Base-by-base conservation (phyloP, 92 coral and sea anemone species). In the Epizoanthus scotinus region DNA sequence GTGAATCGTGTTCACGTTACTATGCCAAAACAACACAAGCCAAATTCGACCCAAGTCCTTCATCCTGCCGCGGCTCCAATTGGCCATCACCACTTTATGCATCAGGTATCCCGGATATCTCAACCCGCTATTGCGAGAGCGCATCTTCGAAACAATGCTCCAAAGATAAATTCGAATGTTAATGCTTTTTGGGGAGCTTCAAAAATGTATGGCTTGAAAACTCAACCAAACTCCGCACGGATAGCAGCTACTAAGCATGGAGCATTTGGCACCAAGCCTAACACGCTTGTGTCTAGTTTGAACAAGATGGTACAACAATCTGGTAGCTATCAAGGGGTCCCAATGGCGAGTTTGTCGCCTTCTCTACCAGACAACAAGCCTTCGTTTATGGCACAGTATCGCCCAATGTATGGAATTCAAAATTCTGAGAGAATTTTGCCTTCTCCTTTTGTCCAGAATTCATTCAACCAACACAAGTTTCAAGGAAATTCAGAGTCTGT, bases 81-180 rank as follows among this genome's bases (percentile, higher is more conserved):
- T 8, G 81, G 54, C 22, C 68, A 36, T 13, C 68, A 59, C 31
- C 63, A 58, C 61, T 75, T 29, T 20, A 59, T 59, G 7, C 67
- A 75, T 38, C 67, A 75, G 54, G 17, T 58, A 7, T 19, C 24
- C 17, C 17, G 21, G 22, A 40, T 15, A 6, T 57, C 66, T 58
- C 81, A 59, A 17, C 68, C 68, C 40, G 55, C 81, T 21, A 59
- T 59, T n/a, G 56, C 81, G 7, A 75, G 81, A 26, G 44, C 15
- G 12, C 27, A 10, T 1, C 63, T 58, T 75, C 67, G 20, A 75
- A 36, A 40, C 21, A 38, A 58, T 12, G 44, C 47, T 20, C 50
- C n/a, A 18, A 20, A 28, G 12, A 2, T 34, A 14, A 38, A 22
- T 75, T 13, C 68, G 38, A 14, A 36, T 29, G 5, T 29, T n/a